Base-by-base conservation (phyloP, 2,113 vertebrate genomes). In the Petromus typicus region DNA sequence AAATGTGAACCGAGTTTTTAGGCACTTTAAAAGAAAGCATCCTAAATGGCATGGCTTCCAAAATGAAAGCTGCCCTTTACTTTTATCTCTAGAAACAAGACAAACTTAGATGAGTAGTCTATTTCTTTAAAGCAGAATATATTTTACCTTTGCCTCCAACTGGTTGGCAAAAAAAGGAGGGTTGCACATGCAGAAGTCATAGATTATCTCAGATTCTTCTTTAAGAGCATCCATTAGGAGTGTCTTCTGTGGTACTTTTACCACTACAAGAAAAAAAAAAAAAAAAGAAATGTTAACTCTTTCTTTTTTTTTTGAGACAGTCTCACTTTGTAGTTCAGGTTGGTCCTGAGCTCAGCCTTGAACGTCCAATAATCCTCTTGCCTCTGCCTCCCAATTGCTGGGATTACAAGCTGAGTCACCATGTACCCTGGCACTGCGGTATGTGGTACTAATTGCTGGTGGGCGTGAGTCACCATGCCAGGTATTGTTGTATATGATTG, bases 101-200 rank as follows among this genome's bases (percentile, higher is more conserved):
- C 27, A 57, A 94, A 97, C 18, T 78, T 94, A 96, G 56, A 10
- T 6, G 14, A 93, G 69, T 9, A 61, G 37, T 48, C 5, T 80
- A 59, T 84, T 94, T 89, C 69, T 92, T 93, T 93, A 92, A 97
- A 95, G 76, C 32, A 97, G 64, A 87, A 96, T 51, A 67, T 51
- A 92, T 5, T 92, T 95, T 98, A 99, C 99, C 99, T 99, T 99
- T 0, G 99, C 99, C 98, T 99, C 99, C 89, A 99, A 92, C 17
- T 99, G 99, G 98, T 99, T 99, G 82, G 99, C 99, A 97, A 99
- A 99, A 98, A 99, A 99, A 0, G 99, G 99, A 76, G 99, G 99
- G 84, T 99, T 99, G 97, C 99, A 99, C 99, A 99, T 99, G 97
- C 99, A 99, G 98, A 99, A 99, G 97, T 99, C 99, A 32, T 99